Conservation (phyloP, 2,888 invertebrate genomes). For the Tachina fera region DNA sequence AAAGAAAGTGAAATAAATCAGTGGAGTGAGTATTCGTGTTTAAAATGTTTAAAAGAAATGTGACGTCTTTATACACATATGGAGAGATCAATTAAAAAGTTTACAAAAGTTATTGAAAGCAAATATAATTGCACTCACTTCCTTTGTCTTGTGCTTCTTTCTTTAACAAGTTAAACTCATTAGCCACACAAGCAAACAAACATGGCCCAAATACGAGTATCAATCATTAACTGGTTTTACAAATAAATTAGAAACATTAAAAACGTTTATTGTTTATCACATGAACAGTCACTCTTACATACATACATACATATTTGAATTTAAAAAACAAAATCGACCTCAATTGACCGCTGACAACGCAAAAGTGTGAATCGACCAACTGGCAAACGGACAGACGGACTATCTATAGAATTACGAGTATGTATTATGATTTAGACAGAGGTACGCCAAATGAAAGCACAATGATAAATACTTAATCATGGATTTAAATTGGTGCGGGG, state of each 20-base stretch:
- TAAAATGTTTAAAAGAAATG: background rate
- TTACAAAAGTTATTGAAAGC: background rate
- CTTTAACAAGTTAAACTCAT: background rate
- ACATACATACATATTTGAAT: background rate
- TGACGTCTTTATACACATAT: background rate
- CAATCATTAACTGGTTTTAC: conserved; percentile 51
- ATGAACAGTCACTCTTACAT: background rate
- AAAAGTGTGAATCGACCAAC: background rate
- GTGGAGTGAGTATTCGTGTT: too few species aligned
- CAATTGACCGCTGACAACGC: conserved; percentile 32
- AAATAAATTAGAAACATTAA: conserved; percentile 46
- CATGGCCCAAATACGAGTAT: conserved; percentile 59
- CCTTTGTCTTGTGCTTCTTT: background rate
- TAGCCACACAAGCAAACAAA: background rate
- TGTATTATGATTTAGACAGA: background rate
- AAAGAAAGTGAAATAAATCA: conserved; percentile 64
- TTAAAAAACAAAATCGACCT: conserved; percentile 25
- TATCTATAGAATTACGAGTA: conserved; percentile 6
- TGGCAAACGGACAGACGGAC: background rate
- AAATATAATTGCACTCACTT: conserved; percentile 5
- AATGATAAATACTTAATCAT: conserved; percentile 8
- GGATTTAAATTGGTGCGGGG: background rate
- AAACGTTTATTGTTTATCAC: conserved; percentile 29
- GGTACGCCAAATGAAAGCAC: conserved; percentile 13
- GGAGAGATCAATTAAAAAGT: background rate